Evolutionary conservation across 23 tunicate genomes (phyloP).

Genomic region (Styela plicata): DNA sequence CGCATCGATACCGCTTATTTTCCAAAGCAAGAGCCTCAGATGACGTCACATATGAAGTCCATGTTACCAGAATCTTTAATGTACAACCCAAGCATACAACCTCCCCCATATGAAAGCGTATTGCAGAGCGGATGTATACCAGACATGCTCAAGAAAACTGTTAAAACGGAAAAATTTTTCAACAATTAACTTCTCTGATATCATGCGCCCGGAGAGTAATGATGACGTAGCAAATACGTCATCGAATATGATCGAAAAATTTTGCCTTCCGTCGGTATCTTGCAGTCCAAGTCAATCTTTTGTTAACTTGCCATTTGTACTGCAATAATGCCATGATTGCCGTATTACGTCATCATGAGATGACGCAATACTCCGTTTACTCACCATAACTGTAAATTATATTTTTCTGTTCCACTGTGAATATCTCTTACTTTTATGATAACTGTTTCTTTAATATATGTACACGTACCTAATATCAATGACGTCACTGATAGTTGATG

Average conservation of each 20-base stretch:
- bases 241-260: background rate
- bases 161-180: background rate
- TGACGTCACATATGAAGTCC: background rate
- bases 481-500: background rate
- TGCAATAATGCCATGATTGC: background rate
- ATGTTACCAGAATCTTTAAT: background rate
- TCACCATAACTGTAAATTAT: background rate
- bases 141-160: constrained; percentile 1
- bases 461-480: background rate
- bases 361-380: too few relatives aligned
- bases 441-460: too few relatives aligned
- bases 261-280: constrained; percentile 9
- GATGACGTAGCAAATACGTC: constrained; percentile 1
- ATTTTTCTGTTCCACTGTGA: background rate
- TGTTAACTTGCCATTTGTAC: background rate
- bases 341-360: too few relatives aligned
- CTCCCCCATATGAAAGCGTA: background rate
- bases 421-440: background rate
- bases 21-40: background rate
- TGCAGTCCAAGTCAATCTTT: background rate
- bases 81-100: background rate
- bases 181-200: constrained; percentile 5
- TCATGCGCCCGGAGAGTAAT: background rate
- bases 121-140: background rate
- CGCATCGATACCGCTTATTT: background rate